These are phyloP conservation scores for Coleophora flavipennella DNA, from an alignment of 2,888 invertebrate species.

Conservation along the genomic window DNA sequence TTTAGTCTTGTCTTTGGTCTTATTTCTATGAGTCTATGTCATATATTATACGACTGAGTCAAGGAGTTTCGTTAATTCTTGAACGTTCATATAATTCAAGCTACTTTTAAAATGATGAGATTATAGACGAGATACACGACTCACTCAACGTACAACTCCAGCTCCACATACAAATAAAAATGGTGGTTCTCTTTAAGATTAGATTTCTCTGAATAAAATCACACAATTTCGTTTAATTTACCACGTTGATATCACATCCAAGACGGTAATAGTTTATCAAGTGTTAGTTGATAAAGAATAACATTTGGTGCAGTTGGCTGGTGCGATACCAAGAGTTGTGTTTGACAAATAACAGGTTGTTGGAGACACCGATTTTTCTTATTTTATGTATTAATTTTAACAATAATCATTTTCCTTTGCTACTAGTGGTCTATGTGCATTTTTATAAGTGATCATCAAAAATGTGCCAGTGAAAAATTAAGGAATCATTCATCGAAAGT, in stretches of 20 bases:
- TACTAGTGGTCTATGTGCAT: conserved; percentile 19
- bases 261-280: conserved; percentile 32
- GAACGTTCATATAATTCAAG: too few species aligned
- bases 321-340: conserved; percentile 51
- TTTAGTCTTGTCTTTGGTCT: conserved; percentile 1
- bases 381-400: conserved; percentile 46
- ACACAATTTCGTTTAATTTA: conserved; percentile 35
- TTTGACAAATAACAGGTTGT: conserved; percentile 72
- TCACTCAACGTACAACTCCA: conserved; percentile 44
- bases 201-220: conserved; percentile 47
- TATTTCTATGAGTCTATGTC: conserved; percentile 2
- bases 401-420: conserved; percentile 21
- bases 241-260: conserved; percentile 22
- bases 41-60: conserved; percentile 28
- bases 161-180: conserved; percentile 64
- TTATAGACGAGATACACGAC: conserved; percentile 31
- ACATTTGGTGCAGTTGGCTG: conserved; percentile 43
- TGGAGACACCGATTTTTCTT: conserved; percentile 64
- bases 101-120: not conserved
- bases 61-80: conserved; percentile 9
- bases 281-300: conserved; percentile 27
- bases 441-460: conserved; percentile 10
- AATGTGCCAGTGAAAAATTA: conserved; percentile 11
- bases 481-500: conserved; percentile 16
- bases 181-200: conserved; percentile 58